A percentile compares a stretch with the other conserved stretches of the same genome.
phyloP scores from a whole-genome alignment of 2,888 invertebrate genomes.

The Nemurella pictetii region DNA sequence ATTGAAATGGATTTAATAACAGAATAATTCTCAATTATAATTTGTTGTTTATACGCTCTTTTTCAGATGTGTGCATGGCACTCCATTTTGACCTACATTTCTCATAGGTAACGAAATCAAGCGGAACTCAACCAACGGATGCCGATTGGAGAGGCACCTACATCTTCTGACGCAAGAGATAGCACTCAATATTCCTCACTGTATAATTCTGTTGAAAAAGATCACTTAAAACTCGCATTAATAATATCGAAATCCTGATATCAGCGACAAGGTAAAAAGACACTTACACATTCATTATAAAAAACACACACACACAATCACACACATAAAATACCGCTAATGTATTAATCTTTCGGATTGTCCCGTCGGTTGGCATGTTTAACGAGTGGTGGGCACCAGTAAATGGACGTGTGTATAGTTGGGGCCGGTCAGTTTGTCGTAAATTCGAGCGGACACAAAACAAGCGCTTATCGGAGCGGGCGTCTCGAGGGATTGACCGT shows the following conservation, averaged over 20 bases:
- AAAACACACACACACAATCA: neutral
- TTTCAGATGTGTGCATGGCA: too few relatives aligned
- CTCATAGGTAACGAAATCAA: too few relatives aligned
- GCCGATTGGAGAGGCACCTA: too few relatives aligned
- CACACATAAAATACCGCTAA: neutral
- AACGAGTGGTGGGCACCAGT: neutral
- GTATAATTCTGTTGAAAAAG: too few relatives aligned
- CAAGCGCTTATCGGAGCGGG: slow-evolving; percentile 22
- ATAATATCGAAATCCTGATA: neutral
- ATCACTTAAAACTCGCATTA: too few relatives aligned
- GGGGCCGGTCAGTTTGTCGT: slow-evolving; percentile 16
- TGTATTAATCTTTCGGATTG: slow-evolving; percentile 3
- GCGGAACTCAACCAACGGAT: too few relatives aligned
- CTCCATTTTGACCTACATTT: neutral
- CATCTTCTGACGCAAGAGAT: too few relatives aligned
- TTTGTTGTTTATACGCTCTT: neutral
- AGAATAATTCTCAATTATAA: neutral
- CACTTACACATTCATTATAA: neutral
- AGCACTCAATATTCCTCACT: too few relatives aligned
- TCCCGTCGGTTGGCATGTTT: neutral
- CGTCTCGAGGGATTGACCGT: slow-evolving; percentile 8
- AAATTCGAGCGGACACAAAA: slow-evolving; percentile 18
- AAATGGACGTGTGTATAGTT: slow-evolving; percentile 3
- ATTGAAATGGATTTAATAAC: neutral
- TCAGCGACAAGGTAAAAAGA: neutral